phyloP scores from a whole-genome alignment of 2,888 invertebrate genomes.

The Agrochola circellaris region DNA sequence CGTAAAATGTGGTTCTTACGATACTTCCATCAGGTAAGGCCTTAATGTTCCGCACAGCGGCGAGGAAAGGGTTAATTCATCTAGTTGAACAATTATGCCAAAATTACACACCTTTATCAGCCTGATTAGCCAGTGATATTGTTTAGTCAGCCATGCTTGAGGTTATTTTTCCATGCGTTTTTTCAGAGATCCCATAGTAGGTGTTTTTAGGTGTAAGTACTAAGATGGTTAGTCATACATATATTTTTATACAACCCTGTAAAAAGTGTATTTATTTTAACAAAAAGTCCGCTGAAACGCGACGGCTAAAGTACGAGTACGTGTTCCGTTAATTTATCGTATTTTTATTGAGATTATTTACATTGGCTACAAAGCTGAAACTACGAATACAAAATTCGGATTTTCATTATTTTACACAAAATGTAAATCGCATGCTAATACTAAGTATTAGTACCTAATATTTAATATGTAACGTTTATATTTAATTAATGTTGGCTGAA shows the following conservation, averaged over 20 bases:
- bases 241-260: constrained; percentile 16
- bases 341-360: constrained; percentile 46
- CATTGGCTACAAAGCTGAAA: constrained; percentile 59
- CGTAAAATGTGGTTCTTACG: constrained; percentile 8
- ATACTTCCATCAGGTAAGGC: constrained; percentile 1
- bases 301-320: constrained; percentile 27
- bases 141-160: constrained; percentile 21
- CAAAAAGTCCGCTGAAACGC: constrained; percentile 10
- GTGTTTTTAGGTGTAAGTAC: background rate
- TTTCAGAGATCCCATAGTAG: constrained; percentile 9
- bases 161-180: constrained; percentile 22
- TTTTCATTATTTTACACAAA: constrained; percentile 53
- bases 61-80: constrained; percentile 21
- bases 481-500: constrained; percentile 36
- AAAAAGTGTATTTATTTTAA: constrained; percentile 22
- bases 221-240: constrained; percentile 2
- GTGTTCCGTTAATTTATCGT: constrained; percentile 25
- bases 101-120: constrained; percentile 39
- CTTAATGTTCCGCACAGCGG: background rate
- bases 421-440: constrained; percentile 39
- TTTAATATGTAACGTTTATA: constrained; percentile 21
- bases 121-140: constrained; percentile 36
- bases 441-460: constrained; percentile 25
- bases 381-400: constrained; percentile 63
- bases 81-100: constrained; percentile 44